phyloP scores from a whole-genome alignment of 2,797 vertebrate species.

The Intellagama lesueurii region DNA sequence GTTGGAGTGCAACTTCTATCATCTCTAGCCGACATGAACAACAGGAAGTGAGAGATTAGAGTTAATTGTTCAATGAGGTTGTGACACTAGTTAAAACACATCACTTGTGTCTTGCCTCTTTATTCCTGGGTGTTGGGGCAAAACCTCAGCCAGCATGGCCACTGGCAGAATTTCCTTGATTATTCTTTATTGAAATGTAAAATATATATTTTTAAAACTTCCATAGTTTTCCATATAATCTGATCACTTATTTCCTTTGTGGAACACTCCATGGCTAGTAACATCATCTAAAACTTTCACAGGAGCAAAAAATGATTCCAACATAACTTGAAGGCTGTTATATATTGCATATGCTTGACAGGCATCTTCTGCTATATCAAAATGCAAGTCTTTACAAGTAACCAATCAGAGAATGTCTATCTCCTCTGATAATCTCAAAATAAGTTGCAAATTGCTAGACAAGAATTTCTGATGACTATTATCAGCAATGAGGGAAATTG shows the following conservation, averaged over 20 bases:
- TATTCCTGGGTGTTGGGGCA: no score
- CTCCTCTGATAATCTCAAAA: constrained; percentile 38
- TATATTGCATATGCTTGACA: not conserved
- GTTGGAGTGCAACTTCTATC: not conserved
- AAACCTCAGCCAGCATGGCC: no score
- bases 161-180: not conserved
- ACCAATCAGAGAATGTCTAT: constrained; percentile 19
- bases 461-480: constrained; percentile 36
- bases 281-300: not conserved
- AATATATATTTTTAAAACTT: not conserved
- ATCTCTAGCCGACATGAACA: not conserved
- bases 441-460: constrained; percentile 36
- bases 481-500: constrained; percentile 41
- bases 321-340: not conserved
- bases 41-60: not conserved
- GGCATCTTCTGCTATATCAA: not conserved
- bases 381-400: constrained; percentile 31
- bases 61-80: no score
- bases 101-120: no score
- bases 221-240: not conserved
- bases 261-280: not conserved
- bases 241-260: not conserved
- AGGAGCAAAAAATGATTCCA: not conserved
- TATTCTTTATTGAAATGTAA: not conserved
- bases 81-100: no score